Base-by-base conservation (phyloP, 1,140 invertebrate genomes). In the Leptinotarsa lineolata region DNA sequence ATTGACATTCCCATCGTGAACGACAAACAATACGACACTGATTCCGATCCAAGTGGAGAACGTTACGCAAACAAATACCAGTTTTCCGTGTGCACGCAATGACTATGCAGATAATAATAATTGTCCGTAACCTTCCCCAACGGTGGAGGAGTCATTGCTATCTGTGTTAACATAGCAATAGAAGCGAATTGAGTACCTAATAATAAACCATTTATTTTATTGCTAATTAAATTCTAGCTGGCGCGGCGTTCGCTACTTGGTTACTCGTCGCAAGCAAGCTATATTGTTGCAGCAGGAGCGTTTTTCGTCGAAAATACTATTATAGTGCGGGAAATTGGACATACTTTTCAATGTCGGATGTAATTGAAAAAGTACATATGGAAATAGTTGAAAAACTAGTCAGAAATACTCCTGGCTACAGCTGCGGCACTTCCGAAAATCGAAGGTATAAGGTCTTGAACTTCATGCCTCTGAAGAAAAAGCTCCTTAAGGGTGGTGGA, bases 111-210 rank as follows among this genome's bases (percentile, higher is more conserved):
- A 64, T 64, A 64, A 64, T 64, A 64, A 68, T 70, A 70, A 60
- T 70, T 70, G 69, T 70, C 69, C 69, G 69, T 70, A 70, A 70
- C 69, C 69, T 70, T 70, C 39, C 69, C 69, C 30, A 70, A 70
- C 69, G 30, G 30, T 39, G 30, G 59, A 70, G 59, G 59, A 70
- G 69, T 70, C 69, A 60, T 70, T 70, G 69, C 48, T 70, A 70
- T 70, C 69, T 44, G 44, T 68, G 45, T 68, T 68, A 68, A 68
- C 66, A 68, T 48, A 46, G 66, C 66, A 68, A 68, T 68, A 46
- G 39, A 16, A 48, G 30, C 66, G 30, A 12, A 46, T 68, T 68
- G 44, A 68, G 39, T 48, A 48, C 66, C 45, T 48, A 68, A 68
- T 68, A 68, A 45, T 68, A 68, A 68, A 68, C 66, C 66, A 68